Evolutionary conservation across 2,797 vertebrate species (phyloP), one percentile per base, ranked within the genome.

Genomic region (Coreius guichenoti): DNA sequence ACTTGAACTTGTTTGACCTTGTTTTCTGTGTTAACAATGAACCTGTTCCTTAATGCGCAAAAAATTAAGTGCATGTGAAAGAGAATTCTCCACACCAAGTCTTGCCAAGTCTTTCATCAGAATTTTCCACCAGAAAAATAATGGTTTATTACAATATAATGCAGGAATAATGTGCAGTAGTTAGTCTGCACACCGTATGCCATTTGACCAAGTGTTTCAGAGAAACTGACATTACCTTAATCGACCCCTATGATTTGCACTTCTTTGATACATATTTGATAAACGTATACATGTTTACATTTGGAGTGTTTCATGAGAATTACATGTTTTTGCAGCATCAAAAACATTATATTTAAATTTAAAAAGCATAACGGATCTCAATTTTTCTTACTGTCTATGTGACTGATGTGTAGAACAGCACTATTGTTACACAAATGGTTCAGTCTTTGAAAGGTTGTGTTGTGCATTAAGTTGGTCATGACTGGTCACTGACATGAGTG

Each of bases 211-310:
- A 54, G 47, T 81, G 45, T 69, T 81, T 68, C 45, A 68, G 16
- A 81, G 31, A 69, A 81, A 82, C 80, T 82, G 68, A 72, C 80
- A 67, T 65, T 65, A 49, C 17, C 61, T 58, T 58, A 58, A 58
- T 23, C 33, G 0, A 54, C 51, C 36, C 21, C 49, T 1, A 36
- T 72, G 51, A 58, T 82, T 72, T 82, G 80, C 79, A 69, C 79
- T 36, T 80, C 61, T 80, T 81, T 81, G 56, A n/a, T 61, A 29
- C 19, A 49, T 8, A 16, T 63, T 4, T 63, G 58, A 63, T 63
- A 6, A 29, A 51, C 49, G 5, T 51, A 63, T 80, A 11, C 14
- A 51, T 36, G 2, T 69, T 81, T 81, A 80, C 47, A 68, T 68
- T 7, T 36, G 23, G 29, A 67, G 23, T 19, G 39, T n/a, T 80